phyloP scores from a whole-genome alignment of 2,797 vertebrate genomes.

The Sebastes miniatus region DNA sequence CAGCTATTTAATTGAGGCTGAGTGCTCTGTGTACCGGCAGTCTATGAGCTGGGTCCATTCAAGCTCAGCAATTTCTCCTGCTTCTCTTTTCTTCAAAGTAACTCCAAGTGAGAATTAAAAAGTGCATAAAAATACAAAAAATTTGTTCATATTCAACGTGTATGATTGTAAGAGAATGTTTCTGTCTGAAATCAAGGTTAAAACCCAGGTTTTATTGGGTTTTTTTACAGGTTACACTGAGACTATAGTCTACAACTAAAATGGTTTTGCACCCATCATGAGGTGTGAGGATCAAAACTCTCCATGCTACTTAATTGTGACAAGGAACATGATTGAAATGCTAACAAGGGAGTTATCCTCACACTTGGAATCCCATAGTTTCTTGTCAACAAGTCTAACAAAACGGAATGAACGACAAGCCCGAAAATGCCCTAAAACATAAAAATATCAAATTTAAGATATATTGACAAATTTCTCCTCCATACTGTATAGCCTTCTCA shows the following conservation, averaged over 20 bases:
- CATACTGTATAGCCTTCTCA: background rate
- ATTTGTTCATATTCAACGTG: background rate
- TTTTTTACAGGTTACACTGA: background rate
- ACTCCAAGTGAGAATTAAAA: background rate
- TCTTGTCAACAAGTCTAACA: background rate
- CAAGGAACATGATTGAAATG: background rate
- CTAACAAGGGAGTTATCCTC: background rate
- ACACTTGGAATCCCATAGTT: background rate
- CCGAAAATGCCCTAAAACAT: background rate
- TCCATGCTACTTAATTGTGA: background rate
- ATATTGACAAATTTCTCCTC: background rate
- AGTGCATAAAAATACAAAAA: background rate
- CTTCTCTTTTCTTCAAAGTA: background rate
- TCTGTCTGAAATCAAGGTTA: background rate
- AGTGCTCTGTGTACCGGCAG: background rate
- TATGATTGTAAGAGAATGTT: background rate
- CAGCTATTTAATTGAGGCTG: conserved; percentile 4
- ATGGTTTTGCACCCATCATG: background rate
- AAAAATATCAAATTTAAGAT: background rate
- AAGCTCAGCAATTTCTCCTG: background rate
- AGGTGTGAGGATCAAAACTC: background rate
- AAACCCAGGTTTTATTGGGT: background rate
- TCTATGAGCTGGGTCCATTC: background rate
- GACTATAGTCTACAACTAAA: background rate
- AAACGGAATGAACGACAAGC: too few species aligned